Percentiles rank a stretch among this genome's conserved stretches.
Conservation (phyloP, 2,888 invertebrate species). For the Morpho helenor region DNA sequence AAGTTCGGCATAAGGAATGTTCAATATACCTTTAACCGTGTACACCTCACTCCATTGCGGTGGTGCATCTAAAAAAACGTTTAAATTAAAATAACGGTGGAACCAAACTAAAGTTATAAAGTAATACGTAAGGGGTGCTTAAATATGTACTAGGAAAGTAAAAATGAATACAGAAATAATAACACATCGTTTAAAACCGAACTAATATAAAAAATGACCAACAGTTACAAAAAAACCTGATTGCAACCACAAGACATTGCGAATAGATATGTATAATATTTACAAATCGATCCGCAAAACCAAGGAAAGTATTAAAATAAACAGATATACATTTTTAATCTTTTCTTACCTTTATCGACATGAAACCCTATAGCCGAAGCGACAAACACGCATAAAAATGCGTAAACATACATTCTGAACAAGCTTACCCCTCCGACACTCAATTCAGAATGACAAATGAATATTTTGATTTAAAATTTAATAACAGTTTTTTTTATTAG, state of each 20-base stretch:
- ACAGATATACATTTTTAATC: too few relatives aligned
- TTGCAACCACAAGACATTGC: too few relatives aligned
- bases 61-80: conserved; percentile 44
- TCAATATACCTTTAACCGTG: conserved; percentile 87
- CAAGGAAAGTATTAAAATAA: too few relatives aligned
- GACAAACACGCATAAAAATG: conserved; percentile 46
- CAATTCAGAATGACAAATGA: conserved; percentile 25
- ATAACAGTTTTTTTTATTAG: too few relatives aligned
- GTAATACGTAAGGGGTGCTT: neutral
- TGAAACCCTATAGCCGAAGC: conserved; percentile 43
- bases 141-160: too few relatives aligned
- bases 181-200: too few relatives aligned
- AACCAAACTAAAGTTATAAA: neutral
- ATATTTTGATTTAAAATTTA: neutral
- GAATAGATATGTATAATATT: too few relatives aligned
- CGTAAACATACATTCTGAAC: conserved; percentile 38
- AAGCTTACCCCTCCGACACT: conserved; percentile 32
- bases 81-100: neutral
- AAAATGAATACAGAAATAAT: too few relatives aligned
- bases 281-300: too few relatives aligned
- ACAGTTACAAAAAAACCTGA: too few relatives aligned
- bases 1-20: conserved; percentile 96
- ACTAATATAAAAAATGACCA: too few relatives aligned
- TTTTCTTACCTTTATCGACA: conserved; percentile 53
- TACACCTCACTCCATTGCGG: conserved; percentile 87